Percentiles rank a stretch among this genome's conserved stretches.
Conservation (phyloP, 2,888 invertebrate species). For the Morpho helenor region DNA sequence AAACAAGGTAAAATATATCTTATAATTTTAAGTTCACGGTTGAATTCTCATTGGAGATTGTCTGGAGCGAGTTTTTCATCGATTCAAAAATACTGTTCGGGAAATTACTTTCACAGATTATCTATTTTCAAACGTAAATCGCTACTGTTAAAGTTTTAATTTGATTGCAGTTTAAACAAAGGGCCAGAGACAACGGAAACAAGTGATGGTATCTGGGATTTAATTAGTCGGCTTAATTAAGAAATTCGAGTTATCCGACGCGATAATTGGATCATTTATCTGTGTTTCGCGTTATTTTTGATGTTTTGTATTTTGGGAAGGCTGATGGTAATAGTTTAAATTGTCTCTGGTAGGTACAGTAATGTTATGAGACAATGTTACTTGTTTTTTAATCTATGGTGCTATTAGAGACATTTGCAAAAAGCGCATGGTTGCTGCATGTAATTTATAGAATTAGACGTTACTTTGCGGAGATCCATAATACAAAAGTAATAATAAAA, state of each 20-base stretch:
- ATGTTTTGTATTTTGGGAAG: not conserved
- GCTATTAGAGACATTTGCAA: too few relatives aligned
- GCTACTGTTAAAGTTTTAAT: not conserved
- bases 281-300: constrained; percentile 30
- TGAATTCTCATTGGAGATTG: not conserved
- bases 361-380: too few relatives aligned
- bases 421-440: too few relatives aligned
- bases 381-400: too few relatives aligned
- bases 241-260: constrained; percentile 53
- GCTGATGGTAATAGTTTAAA: not conserved
- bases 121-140: constrained; percentile 15
- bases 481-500: too few relatives aligned
- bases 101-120: constrained; percentile 5
- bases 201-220: constrained; percentile 37
- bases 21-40: not conserved
- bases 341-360: too few relatives aligned
- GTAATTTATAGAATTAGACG: too few relatives aligned
- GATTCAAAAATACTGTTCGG: constrained; percentile 13
- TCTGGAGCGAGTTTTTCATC: constrained; percentile 8
- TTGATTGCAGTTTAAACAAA: constrained; percentile 9
- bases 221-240: constrained; percentile 72
- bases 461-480: too few relatives aligned
- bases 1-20: not conserved
- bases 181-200: constrained; percentile 33
- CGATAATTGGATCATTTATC: constrained; percentile 68